Conservation (phyloP, 2,113 vertebrate genomes). For the Turdus rufiventris region DNA sequence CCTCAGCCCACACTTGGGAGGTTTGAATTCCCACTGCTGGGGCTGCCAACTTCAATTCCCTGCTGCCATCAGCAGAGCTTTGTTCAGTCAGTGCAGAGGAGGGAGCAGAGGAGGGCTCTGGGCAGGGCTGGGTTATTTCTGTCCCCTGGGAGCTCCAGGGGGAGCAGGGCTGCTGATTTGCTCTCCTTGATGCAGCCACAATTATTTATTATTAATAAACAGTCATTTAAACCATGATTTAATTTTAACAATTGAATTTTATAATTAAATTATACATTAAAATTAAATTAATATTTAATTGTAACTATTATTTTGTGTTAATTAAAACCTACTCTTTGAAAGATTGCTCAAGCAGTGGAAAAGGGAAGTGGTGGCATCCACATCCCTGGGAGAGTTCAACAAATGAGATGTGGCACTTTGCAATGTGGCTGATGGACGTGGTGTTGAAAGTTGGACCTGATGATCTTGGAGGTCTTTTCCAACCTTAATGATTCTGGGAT, state of each 20-base stretch:
- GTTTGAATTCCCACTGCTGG: background rate
- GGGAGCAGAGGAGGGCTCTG: accelerated
- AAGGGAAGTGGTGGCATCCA: background rate
- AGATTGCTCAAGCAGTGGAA: background rate
- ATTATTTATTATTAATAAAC: background rate
- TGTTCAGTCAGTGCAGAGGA: background rate
- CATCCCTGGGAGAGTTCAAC: background rate
- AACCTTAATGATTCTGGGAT: background rate
- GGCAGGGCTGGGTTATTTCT: background rate
- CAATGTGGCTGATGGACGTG: accelerated
- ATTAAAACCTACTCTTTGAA: background rate
- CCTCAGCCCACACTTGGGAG: background rate
- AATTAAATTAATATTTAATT: background rate
- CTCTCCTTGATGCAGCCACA: background rate
- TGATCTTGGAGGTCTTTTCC: background rate
- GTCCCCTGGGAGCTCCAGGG: background rate
- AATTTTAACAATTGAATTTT: background rate
- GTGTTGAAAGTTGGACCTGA: background rate
- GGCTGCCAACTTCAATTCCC: background rate
- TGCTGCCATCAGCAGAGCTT: background rate
- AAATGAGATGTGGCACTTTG: background rate
- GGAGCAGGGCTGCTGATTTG: accelerated
- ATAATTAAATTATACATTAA: background rate
- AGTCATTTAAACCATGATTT: accelerated
- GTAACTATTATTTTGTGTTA: background rate